phyloP scores from a whole-genome alignment of 2,797 vertebrate species.

The Tangara arthus region DNA sequence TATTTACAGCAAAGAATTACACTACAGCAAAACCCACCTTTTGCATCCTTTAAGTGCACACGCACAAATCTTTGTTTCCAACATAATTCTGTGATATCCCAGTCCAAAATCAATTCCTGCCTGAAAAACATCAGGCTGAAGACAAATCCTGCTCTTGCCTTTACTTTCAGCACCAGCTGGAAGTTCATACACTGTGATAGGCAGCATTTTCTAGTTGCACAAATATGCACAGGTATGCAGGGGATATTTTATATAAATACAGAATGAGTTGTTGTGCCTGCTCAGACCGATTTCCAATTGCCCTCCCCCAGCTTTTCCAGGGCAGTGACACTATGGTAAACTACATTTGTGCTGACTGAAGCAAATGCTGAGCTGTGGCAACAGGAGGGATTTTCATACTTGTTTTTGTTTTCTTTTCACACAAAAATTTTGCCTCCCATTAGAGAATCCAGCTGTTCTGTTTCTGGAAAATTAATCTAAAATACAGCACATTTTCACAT shows the following conservation, averaged over 20 bases:
- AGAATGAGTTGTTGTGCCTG: background rate
- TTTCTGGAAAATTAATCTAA: background rate
- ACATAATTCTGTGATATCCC: background rate
- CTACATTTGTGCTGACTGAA: background rate
- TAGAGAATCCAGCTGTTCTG: background rate
- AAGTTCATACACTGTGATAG: background rate
- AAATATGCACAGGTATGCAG: background rate
- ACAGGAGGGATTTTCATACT: background rate
- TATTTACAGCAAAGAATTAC: constrained; percentile 60
- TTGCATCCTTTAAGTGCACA: background rate
- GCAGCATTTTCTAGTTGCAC: background rate
- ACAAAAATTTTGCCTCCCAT: background rate
- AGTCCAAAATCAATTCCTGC: background rate
- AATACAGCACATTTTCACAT: background rate
- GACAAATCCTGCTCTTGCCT: background rate
- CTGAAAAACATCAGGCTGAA: background rate
- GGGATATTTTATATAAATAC: background rate
- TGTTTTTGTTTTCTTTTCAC: constrained; percentile 12
- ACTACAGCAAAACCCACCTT: background rate
- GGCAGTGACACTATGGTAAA: background rate
- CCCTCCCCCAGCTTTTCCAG: background rate
- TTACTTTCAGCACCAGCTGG: background rate
- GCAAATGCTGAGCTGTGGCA: background rate
- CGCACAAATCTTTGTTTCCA: background rate
- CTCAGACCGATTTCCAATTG: background rate